Evolutionary conservation across 2,888 invertebrate species (phyloP).

Genomic region (Scaptomyza cyrtandrae): DNA sequence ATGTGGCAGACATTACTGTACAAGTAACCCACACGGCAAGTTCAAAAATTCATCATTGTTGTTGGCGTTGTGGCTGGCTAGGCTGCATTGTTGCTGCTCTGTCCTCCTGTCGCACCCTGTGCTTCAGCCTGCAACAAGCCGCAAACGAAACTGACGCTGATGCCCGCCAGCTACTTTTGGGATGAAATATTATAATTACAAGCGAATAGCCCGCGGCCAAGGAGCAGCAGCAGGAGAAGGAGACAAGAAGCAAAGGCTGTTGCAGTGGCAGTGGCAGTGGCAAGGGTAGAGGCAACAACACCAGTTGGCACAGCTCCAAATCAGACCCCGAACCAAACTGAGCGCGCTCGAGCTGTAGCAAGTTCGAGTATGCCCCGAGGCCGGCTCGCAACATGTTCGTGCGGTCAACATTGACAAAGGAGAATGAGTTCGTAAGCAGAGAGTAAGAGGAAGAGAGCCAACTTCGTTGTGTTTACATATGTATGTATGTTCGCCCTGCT

Average conservation of each 20-base stretch:
- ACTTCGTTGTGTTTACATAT: constrained; percentile 70
- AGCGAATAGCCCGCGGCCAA: constrained; percentile 81
- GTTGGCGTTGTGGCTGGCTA: constrained; percentile 69
- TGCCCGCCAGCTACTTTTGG: constrained; percentile 83
- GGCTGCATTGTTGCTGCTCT: constrained; percentile 69
- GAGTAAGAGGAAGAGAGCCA: constrained; percentile 25
- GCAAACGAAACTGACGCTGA: constrained; percentile 78
- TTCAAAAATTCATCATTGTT: constrained; percentile 81
- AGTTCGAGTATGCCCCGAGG: constrained; percentile 42
- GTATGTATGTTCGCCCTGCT: constrained; percentile 35
- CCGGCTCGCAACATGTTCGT: constrained; percentile 69
- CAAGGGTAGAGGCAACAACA: constrained; percentile 20
- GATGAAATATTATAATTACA: constrained; percentile 85
- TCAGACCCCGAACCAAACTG: constrained; percentile 41
- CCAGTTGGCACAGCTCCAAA: constrained; percentile 34
- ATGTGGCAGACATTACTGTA: constrained; percentile 65
- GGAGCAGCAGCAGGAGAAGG: constrained; percentile 59
- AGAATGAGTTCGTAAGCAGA: constrained; percentile 5
- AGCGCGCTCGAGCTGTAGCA: constrained; percentile 45
- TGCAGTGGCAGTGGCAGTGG: constrained; percentile 4
- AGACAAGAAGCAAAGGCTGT: constrained; percentile 23
- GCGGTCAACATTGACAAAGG: constrained; percentile 30
- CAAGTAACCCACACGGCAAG: constrained; percentile 68
- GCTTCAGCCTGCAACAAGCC: constrained; percentile 69
- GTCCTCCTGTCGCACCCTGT: constrained; percentile 18